phyloP scores from a whole-genome alignment of 2,888 invertebrate genomes.

The Tryphoninae sp. region DNA sequence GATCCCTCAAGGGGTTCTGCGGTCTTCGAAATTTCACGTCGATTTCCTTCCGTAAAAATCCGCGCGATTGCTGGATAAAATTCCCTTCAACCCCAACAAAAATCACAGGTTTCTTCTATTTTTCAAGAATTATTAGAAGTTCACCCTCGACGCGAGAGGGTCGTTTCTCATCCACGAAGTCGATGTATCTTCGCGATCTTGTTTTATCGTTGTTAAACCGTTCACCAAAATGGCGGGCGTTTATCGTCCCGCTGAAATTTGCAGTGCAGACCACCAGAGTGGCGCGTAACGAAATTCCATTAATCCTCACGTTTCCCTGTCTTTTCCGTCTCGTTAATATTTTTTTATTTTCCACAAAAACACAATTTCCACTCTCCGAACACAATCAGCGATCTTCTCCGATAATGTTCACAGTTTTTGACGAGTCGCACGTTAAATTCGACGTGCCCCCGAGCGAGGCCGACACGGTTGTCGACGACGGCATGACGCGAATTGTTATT shows the following conservation, averaged over 20 bases:
- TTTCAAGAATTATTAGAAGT: too few species aligned
- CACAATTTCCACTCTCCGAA: background rate
- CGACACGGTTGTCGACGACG: slow-evolving; percentile 25
- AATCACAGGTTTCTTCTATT: too few species aligned
- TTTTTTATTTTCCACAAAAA: background rate
- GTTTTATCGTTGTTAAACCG: background rate
- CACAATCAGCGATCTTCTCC: slow-evolving; percentile 30
- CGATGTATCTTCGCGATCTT: background rate
- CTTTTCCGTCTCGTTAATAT: background rate
- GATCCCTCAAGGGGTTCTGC: too few species aligned
- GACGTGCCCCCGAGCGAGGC: slow-evolving; percentile 37
- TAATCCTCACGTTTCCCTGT: background rate
- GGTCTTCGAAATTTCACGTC: too few species aligned
- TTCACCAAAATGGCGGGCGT: slow-evolving; percentile 53
- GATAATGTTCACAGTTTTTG: slow-evolving; percentile 15
- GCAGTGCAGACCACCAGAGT: background rate
- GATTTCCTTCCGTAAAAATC: too few species aligned
- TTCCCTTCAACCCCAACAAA: too few species aligned
- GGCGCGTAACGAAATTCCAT: slow-evolving; percentile 12
- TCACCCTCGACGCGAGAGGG: too few species aligned
- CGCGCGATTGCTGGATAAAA: too few species aligned
- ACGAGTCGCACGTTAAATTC: slow-evolving; percentile 21
- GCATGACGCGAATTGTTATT: slow-evolving; percentile 39
- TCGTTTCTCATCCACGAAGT: too few species aligned
- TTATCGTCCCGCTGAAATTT: slow-evolving; percentile 7